phyloP scores from a whole-genome alignment of 2,113 vertebrate genomes.

The Perca flavescens region DNA sequence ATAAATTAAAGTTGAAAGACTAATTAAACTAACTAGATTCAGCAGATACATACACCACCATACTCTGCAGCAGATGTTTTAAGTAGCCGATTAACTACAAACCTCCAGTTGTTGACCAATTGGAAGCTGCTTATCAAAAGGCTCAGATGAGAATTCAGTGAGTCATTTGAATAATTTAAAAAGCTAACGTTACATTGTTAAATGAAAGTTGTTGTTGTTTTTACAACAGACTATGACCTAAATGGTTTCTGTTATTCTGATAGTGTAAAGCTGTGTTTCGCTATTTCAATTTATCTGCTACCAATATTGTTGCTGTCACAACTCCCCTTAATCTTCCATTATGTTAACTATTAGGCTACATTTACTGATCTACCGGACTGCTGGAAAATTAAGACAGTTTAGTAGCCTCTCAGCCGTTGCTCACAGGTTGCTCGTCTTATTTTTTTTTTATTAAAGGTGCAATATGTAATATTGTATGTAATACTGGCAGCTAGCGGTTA shows the following conservation, averaged over 20 bases:
- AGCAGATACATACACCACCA: conserved; percentile 10
- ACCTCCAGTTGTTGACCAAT: conserved; percentile 39
- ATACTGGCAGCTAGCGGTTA: no score
- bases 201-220: not conserved
- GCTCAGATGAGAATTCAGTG: conserved; percentile 13
- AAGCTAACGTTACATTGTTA: not conserved
- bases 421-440: conserved; percentile 32
- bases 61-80: conserved; percentile 43
- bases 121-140: conserved; percentile 37
- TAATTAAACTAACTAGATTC: conserved; percentile 35
- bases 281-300: conserved; percentile 12
- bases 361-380: conserved; percentile 40
- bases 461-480: no score
- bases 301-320: conserved; percentile 13
- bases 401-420: conserved; percentile 22
- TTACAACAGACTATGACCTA: not conserved
- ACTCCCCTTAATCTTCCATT: conserved; percentile 43
- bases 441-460: not conserved
- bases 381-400: conserved; percentile 47
- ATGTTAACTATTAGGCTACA: conserved; percentile 21
- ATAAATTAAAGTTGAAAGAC: not conserved
- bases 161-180: not conserved
- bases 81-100: conserved; percentile 47
- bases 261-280: not conserved
- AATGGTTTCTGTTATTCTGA: not conserved